Conservation (phyloP, 1,140 invertebrate species). For the Tetranychus urticae region DNA sequence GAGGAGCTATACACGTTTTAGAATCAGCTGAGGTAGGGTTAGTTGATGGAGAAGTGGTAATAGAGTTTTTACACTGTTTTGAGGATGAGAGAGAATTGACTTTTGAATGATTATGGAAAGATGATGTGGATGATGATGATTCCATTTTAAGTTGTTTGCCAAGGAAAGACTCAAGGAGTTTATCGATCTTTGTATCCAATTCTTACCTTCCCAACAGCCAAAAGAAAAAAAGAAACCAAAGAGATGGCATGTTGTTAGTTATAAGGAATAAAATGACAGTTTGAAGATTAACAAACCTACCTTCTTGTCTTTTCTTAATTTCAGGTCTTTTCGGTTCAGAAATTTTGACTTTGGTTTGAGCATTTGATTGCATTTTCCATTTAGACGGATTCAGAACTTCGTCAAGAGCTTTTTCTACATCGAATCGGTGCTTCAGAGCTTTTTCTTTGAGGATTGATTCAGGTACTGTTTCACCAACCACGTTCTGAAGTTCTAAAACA, state of each 20-base stretch:
- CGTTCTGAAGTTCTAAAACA: conserved; percentile 49
- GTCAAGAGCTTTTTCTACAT: conserved; percentile 5
- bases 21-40: too few relatives aligned
- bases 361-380: background rate
- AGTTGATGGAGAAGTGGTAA: too few relatives aligned
- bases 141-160: too few relatives aligned
- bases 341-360: background rate
- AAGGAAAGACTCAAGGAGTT: too few relatives aligned
- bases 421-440: conserved; percentile 1
- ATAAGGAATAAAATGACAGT: background rate
- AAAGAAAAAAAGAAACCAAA: background rate
- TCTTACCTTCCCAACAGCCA: background rate
- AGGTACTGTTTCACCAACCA: conserved; percentile 40
- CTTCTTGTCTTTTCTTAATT: background rate
- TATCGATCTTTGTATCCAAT: background rate
- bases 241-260: background rate
- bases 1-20: too few relatives aligned
- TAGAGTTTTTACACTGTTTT: too few relatives aligned
- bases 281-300: background rate
- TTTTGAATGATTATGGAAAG: too few relatives aligned
- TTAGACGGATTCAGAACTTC: background rate
- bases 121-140: too few relatives aligned
- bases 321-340: background rate
- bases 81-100: too few relatives aligned
- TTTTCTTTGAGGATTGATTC: conserved; percentile 1